Conservation (phyloP, 2,113 vertebrate species). For the Glaucidium brasilianum region DNA sequence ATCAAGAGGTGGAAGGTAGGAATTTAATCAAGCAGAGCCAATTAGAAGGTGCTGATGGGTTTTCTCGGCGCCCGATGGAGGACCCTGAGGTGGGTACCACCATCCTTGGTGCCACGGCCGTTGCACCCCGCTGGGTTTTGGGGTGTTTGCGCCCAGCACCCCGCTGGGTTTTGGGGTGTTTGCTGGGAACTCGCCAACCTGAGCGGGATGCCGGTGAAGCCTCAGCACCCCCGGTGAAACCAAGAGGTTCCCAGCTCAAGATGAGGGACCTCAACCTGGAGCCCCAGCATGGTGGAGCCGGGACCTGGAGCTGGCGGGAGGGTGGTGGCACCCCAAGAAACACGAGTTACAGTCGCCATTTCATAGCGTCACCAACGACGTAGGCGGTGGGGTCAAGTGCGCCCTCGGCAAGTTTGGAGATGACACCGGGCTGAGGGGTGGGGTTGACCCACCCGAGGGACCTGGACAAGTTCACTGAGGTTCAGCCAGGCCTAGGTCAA, state of each 20-base stretch:
- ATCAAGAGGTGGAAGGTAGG: not conserved
- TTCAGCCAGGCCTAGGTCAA: not conserved
- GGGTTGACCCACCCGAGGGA: not conserved
- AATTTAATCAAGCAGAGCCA: not conserved
- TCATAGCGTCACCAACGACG: no score
- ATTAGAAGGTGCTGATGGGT: not conserved
- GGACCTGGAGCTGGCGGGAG: not conserved
- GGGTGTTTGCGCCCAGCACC: not conserved
- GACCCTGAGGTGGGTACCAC: not conserved
- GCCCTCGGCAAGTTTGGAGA: no score
- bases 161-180: not conserved
- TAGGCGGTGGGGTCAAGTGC: not conserved
- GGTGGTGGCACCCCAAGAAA: not conserved
- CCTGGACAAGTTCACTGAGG: not conserved
- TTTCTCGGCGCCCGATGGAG: not conserved
- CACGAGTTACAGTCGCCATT: accelerated
- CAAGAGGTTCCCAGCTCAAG: not conserved
- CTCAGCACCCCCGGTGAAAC: not conserved
- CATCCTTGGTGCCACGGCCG: no score
- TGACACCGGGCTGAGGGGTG: not conserved
- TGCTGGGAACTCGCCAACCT: accelerated
- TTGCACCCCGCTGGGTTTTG: not conserved
- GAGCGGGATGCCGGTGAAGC: not conserved
- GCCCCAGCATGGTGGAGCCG: not conserved
- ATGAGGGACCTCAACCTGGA: not conserved